Percentiles rank a stretch among this genome's conserved stretches.
These are phyloP conservation scores for Oreochromis tanganicae DNA, from an alignment of 2,113 vertebrate genomes.

Conservation along the genomic window DNA sequence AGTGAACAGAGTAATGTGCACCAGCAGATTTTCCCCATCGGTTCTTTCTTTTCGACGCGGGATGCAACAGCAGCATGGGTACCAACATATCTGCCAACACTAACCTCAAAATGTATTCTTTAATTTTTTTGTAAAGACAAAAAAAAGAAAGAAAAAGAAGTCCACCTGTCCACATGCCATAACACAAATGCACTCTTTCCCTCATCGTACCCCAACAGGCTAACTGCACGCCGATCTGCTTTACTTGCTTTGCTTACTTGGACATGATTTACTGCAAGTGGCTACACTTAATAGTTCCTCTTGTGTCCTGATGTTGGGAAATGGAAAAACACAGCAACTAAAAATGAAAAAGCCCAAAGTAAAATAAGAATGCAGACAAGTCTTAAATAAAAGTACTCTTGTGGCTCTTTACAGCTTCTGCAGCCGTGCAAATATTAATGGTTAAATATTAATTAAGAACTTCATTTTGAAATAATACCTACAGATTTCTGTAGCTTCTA, in stretches of 20 bases:
- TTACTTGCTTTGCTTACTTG: not conserved
- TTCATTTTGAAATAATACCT: not conserved
- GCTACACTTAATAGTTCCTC: not conserved
- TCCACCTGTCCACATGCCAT: not conserved
- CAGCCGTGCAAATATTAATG: not conserved
- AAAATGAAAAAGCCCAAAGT: not conserved
- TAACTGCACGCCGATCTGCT: not conserved
- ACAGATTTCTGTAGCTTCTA: not conserved
- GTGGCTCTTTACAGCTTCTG: not conserved
- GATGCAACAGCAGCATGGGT: not conserved
- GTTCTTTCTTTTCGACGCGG: not conserved
- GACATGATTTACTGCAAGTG: not conserved
- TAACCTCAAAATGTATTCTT: not conserved
- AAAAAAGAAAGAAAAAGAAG: not conserved
- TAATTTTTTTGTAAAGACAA: not conserved
- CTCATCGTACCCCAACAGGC: not conserved
- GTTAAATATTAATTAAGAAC: not conserved
- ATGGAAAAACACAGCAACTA: not conserved
- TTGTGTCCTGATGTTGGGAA: not conserved
- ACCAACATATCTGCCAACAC: slow-evolving; percentile 1
- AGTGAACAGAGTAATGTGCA: not conserved
- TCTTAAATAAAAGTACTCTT: not conserved
- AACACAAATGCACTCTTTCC: not conserved
- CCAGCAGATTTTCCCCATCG: not conserved
- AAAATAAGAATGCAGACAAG: not conserved